Conservation (phyloP, 2,888 invertebrate genomes). For the Plebejus argus region DNA sequence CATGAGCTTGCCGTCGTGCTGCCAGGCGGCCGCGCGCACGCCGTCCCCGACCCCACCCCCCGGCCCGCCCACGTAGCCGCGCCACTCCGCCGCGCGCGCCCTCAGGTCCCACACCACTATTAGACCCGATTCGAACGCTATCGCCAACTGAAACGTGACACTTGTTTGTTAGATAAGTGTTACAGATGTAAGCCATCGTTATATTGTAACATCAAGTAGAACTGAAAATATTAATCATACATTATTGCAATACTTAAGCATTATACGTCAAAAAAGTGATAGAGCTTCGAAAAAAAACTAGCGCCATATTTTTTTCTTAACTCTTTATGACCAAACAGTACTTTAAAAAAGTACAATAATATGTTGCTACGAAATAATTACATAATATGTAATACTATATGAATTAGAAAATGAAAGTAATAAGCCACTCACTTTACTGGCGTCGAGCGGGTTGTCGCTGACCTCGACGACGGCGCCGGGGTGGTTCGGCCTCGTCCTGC, state of each 20-base stretch:
- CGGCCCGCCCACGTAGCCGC: constrained; percentile 86
- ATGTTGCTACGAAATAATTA: no score
- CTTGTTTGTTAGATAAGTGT: no score
- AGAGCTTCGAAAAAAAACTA: no score
- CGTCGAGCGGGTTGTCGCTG: constrained; percentile 97
- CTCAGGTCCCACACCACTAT: constrained; percentile 98
- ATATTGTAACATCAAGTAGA: no score
- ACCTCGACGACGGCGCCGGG: constrained; percentile 98
- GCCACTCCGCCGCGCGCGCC: constrained; percentile 90
- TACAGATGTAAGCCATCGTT: no score
- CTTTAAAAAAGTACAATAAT: no score
- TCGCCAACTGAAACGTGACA: constrained; percentile 86
- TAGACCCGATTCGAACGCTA: constrained; percentile 97
- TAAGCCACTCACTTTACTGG: constrained; percentile 90
- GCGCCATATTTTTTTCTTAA: no score
- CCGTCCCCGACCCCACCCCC: constrained; percentile 86
- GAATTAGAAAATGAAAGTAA: neutral
- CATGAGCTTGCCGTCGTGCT: constrained; percentile 99
- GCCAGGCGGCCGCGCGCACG: constrained; percentile 95
- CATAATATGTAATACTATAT: no score
- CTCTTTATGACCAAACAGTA: no score
- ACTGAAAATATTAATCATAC: no score
- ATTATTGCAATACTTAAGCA: no score
- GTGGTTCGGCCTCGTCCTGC: constrained; percentile 95
- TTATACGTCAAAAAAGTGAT: no score